A percentile compares a stretch with the other conserved stretches of the same genome.
Evolutionary conservation across 1,140 invertebrate genomes (phyloP).

Genomic region (Hirudo medicinalis): DNA sequence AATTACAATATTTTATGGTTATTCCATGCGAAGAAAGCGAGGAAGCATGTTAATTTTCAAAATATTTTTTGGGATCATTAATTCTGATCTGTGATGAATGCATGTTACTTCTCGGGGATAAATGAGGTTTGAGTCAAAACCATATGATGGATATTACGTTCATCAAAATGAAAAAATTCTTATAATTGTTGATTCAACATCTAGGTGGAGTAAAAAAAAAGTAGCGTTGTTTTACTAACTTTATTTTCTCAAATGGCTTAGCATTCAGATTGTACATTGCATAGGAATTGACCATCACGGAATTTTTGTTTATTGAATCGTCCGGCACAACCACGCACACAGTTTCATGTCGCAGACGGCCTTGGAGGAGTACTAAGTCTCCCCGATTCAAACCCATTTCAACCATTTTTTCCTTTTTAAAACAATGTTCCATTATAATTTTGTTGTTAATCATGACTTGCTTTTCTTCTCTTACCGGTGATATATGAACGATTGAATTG

Average conservation of each 20-base stretch:
- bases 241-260: constrained; percentile 88
- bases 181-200: no score
- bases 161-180: no score
- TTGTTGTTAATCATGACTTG: no score
- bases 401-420: constrained; percentile 81
- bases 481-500: constrained; percentile 87
- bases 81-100: no score
- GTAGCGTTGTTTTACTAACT: constrained; percentile 41
- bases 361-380: constrained; percentile 90
- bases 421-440: neutral
- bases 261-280: constrained; percentile 93
- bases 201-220: no score
- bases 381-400: constrained; percentile 92
- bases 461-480: constrained; percentile 52
- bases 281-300: constrained; percentile 95
- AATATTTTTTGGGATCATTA: no score
- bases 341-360: constrained; percentile 91
- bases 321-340: constrained; percentile 96
- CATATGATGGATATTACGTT: no score
- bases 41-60: no score
- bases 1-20: no score
- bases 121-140: no score
- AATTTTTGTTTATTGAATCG: constrained; percentile 87
- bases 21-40: no score
- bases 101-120: no score